Percentiles rank a stretch among this genome's conserved stretches.
phyloP scores from a whole-genome alignment of 2,888 invertebrate genomes.

The Frankliniella fusca region DNA sequence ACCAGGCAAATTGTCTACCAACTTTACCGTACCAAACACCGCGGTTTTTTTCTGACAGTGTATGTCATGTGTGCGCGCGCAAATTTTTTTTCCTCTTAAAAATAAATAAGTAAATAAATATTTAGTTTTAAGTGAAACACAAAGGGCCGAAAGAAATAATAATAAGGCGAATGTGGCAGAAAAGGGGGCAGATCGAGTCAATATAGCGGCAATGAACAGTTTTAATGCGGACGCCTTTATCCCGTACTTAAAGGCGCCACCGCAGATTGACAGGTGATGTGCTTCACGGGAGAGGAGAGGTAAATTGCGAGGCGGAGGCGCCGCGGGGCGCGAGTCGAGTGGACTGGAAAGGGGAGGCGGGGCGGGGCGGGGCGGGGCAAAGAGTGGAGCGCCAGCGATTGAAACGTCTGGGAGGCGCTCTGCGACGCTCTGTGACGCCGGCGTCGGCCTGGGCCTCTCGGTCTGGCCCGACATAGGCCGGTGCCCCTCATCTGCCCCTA shows the following conservation, averaged over 20 bases:
- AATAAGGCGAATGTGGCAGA: too few relatives aligned
- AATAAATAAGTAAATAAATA: too few relatives aligned
- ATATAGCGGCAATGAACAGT: neutral
- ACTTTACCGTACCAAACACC: too few relatives aligned
- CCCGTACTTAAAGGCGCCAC: neutral
- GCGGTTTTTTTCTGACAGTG: too few relatives aligned
- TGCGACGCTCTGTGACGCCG: neutral
- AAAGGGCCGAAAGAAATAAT: too few relatives aligned
- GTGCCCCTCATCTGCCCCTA: too few relatives aligned
- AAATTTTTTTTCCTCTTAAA: too few relatives aligned
- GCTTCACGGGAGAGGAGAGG: neutral
- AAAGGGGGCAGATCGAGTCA: too few relatives aligned
- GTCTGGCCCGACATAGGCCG: neutral
- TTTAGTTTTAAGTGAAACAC: too few relatives aligned
- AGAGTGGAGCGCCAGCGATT: neutral
- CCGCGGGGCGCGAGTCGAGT: neutral
- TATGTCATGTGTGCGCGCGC: too few relatives aligned
- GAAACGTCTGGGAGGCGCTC: conserved; percentile 1
- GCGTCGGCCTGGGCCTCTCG: neutral
- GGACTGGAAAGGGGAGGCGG: neutral
- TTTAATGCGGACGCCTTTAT: neutral
- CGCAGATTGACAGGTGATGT: conserved; percentile 10
- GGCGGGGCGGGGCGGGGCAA: neutral
- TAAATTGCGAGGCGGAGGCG: neutral
- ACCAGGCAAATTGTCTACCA: too few relatives aligned